A percentile compares a stretch with the other conserved stretches of the same genome.
phyloP scores from a whole-genome alignment of 2,888 invertebrate species.

The Hypsopygia costalis region DNA sequence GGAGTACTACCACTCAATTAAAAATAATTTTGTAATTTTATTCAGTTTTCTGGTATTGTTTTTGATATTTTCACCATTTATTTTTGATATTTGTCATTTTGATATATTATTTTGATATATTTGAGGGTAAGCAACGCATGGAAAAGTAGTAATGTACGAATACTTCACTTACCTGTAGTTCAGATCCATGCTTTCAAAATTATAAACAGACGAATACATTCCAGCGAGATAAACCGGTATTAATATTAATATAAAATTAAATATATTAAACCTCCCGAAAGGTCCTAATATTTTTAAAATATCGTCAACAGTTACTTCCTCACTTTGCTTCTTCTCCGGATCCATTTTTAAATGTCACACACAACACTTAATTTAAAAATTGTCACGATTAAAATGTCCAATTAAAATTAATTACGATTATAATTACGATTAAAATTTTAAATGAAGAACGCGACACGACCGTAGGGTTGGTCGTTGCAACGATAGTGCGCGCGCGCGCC shows the following conservation, averaged over 20 bases:
- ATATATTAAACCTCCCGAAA: constrained; percentile 63
- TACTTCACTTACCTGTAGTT: constrained; percentile 42
- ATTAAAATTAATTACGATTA: constrained; percentile 11
- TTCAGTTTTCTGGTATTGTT: too few relatives aligned
- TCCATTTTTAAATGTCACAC: constrained; percentile 47
- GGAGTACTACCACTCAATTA: too few relatives aligned
- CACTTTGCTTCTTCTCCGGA: constrained; percentile 53
- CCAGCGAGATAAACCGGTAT: constrained; percentile 66
- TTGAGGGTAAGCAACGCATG: too few relatives aligned
- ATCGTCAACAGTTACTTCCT: constrained; percentile 66
- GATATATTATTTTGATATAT: too few relatives aligned
- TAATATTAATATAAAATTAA: constrained; percentile 55
- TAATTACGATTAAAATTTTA: constrained; percentile 7
- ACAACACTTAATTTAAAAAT: constrained; percentile 1
- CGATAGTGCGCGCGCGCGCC: constrained; percentile 48
- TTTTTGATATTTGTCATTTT: too few relatives aligned
- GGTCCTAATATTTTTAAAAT: constrained; percentile 62
- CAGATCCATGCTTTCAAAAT: constrained; percentile 71
- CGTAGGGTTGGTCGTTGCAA: constrained; percentile 39
- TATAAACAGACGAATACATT: constrained; percentile 70
- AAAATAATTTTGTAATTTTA: too few relatives aligned
- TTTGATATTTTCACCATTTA: too few relatives aligned
- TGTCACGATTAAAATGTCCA: constrained; percentile 14
- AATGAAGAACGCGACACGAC: constrained; percentile 2
- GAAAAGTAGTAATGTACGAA: too few relatives aligned